Evolutionary conservation across 2,113 vertebrate genomes (phyloP).

Genomic region (Pollimyrus isidori): DNA sequence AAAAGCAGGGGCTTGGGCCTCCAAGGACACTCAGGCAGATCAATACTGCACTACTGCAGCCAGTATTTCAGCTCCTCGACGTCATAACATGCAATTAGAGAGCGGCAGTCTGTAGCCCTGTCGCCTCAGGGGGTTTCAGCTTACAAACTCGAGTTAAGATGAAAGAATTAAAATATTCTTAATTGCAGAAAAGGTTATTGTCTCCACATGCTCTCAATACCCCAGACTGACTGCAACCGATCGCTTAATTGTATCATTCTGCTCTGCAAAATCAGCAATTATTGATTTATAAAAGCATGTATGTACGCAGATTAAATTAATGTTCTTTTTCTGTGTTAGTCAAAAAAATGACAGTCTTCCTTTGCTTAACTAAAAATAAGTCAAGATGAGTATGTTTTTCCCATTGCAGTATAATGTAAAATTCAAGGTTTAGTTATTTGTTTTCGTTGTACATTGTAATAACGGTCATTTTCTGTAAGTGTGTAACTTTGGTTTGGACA

Average conservation of each 20-base stretch:
- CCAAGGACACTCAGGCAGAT: slow-evolving; percentile 46
- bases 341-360: background rate
- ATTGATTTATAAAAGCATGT: background rate
- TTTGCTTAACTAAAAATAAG: background rate
- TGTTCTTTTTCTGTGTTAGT: background rate
- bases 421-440: background rate
- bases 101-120: background rate
- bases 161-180: background rate
- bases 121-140: background rate
- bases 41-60: slow-evolving; percentile 45
- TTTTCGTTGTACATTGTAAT: background rate
- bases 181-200: background rate
- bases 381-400: background rate
- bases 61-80: background rate
- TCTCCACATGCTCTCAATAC: background rate
- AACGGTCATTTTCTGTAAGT: background rate
- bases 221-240: background rate
- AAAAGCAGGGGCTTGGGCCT: background rate
- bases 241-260: background rate
- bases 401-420: background rate
- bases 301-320: background rate
- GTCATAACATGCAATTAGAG: background rate
- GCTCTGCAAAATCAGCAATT: background rate
- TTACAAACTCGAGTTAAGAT: background rate
- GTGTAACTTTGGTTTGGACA: too few species aligned